Evolutionary conservation across 2,113 vertebrate species (phyloP).

Genomic region (Zeus faber): DNA sequence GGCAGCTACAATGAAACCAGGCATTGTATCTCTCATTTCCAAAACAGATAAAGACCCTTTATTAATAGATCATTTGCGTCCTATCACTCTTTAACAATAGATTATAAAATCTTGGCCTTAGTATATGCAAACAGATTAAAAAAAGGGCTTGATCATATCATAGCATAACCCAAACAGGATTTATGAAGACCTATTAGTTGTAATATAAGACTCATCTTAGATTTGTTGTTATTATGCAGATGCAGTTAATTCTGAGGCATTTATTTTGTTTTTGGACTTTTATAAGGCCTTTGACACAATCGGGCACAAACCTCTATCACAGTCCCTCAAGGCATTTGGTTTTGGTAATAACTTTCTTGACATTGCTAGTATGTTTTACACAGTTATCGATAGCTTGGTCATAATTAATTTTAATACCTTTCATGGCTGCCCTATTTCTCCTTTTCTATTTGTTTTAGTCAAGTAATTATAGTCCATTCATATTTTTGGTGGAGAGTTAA

Average conservation of each 20-base stretch:
- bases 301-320: neutral
- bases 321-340: neutral
- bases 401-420: neutral
- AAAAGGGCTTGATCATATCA: neutral
- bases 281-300: slow-evolving; percentile 7
- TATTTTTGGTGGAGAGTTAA: slow-evolving; percentile 1
- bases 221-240: slow-evolving; percentile 1
- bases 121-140: slow-evolving; percentile 9
- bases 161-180: neutral
- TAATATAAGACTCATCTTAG: slow-evolving; percentile 1
- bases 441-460: slow-evolving; percentile 1
- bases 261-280: slow-evolving; percentile 8
- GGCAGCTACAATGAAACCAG: neutral
- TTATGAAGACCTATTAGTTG: slow-evolving; percentile 4
- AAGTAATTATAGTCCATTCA: neutral
- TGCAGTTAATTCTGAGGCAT: neutral
- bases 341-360: neutral
- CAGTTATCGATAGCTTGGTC: slow-evolving; percentile 5
- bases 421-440: neutral
- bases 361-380: slow-evolving; percentile 1
- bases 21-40: neutral
- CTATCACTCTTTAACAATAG: slow-evolving; percentile 4
- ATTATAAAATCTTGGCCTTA: slow-evolving; percentile 6
- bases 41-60: slow-evolving; percentile 11
- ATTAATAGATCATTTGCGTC: slow-evolving; percentile 7